These are phyloP conservation scores for Ochlodes sylvanus DNA, from an alignment of 2,888 invertebrate genomes.

Conservation along the genomic window DNA sequence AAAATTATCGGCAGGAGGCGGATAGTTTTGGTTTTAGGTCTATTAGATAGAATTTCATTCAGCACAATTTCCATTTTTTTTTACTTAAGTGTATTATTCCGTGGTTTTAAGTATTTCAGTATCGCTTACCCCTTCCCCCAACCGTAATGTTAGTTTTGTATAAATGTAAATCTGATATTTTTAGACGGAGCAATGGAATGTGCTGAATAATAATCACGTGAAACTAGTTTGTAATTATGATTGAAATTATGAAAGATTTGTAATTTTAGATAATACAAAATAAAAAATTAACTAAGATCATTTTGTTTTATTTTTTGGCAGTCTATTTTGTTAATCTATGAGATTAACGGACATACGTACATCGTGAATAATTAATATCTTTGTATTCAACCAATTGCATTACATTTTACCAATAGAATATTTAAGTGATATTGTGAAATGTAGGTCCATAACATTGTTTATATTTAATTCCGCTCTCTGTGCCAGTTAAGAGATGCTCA, in stretches of 20 bases:
- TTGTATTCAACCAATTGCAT: too few species aligned
- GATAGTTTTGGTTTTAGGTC: slow-evolving; percentile 1
- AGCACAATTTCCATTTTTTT: slow-evolving; percentile 34
- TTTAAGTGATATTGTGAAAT: too few species aligned
- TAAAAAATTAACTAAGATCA: slow-evolving; percentile 21
- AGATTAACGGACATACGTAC: too few species aligned
- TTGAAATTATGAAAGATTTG: slow-evolving; percentile 80
- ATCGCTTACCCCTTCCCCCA: slow-evolving; percentile 35
- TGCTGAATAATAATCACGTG: slow-evolving; percentile 76
- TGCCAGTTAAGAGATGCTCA: too few species aligned
- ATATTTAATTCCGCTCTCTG: too few species aligned
- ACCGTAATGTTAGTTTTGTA: slow-evolving; percentile 63
- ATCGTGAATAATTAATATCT: too few species aligned
- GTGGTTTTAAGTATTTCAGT: slow-evolving; percentile 31
- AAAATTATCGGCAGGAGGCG: slow-evolving; percentile 6
- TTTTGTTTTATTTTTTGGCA: slow-evolving; percentile 11
- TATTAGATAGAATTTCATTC: slow-evolving; percentile 20
- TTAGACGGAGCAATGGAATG: slow-evolving; percentile 69
- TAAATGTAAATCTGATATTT: slow-evolving; percentile 81
- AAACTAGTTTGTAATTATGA: slow-evolving; percentile 70
- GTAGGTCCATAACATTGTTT: too few species aligned
- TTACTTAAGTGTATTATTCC: slow-evolving; percentile 19
- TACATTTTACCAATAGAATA: too few species aligned
- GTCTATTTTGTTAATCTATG: too few species aligned
- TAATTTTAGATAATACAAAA: slow-evolving; percentile 78